A percentile compares a stretch with the other conserved stretches of the same genome.
Evolutionary conservation across 2,113 vertebrate genomes (phyloP).

Genomic region (Charina bottae): DNA sequence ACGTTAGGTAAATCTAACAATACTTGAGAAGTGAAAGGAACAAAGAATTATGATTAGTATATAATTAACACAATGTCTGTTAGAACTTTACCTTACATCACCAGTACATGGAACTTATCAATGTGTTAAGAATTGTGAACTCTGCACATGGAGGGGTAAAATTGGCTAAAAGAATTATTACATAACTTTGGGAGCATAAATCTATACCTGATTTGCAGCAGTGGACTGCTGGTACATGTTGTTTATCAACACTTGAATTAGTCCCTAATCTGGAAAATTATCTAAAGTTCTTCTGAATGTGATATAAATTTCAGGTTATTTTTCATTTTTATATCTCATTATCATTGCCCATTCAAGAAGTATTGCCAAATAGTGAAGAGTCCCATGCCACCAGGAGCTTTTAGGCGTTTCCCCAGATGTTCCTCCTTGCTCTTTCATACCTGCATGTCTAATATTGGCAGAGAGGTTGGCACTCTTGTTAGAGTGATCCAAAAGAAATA

Average conservation of each 20-base stretch:
- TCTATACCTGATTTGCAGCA: neutral
- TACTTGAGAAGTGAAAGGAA: conserved; percentile 2
- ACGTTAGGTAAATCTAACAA: neutral
- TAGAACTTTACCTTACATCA: neutral
- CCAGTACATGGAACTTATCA: neutral
- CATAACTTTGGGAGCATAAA: neutral
- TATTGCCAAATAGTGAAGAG: neutral
- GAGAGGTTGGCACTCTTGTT: neutral
- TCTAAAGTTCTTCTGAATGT: neutral
- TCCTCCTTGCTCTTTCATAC: neutral
- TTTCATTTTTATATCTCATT: neutral
- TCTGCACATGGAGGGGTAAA: neutral
- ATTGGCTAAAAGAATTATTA: neutral
- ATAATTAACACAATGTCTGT: neutral
- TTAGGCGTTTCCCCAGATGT: neutral
- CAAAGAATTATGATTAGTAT: neutral
- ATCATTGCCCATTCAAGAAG: neutral
- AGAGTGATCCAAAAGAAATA: neutral
- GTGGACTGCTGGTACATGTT: neutral
- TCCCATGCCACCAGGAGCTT: neutral
- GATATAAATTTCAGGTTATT: neutral
- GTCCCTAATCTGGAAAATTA: neutral
- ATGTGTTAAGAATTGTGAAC: neutral
- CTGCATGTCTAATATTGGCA: neutral
- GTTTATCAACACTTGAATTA: neutral